A percentile compares a stretch with the other conserved stretches of the same genome.
Conservation (phyloP, 1,140 invertebrate genomes). For the Magallana gigas region DNA sequence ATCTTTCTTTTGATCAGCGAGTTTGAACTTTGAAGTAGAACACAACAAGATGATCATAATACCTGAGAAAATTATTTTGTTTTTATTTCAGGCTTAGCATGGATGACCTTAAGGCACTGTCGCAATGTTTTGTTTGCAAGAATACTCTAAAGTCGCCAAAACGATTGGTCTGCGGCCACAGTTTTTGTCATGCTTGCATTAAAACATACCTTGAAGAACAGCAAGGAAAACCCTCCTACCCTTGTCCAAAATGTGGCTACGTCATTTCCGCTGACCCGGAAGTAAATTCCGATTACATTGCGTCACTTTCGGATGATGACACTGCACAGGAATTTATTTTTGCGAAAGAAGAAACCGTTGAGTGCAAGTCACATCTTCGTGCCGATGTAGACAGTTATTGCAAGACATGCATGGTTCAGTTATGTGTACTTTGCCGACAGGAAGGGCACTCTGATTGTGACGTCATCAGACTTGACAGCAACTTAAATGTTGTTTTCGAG, state of each 20-base stretch:
- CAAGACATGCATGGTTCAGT: not conserved
- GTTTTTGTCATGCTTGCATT: not conserved
- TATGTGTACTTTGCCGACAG: not conserved
- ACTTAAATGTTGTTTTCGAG: not conserved
- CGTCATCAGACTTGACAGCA: not conserved
- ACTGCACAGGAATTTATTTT: not conserved
- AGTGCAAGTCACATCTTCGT: not conserved
- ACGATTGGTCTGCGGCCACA: not conserved
- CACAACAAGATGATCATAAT: too few relatives aligned
- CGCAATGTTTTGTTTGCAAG: not conserved
- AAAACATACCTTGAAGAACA: not conserved
- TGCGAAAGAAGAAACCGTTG: not conserved
- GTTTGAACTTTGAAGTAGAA: too few relatives aligned
- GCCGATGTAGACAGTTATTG: constrained; percentile 2
- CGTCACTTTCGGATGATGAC: not conserved
- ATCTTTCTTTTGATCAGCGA: too few relatives aligned
- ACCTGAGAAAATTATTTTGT: too few relatives aligned
- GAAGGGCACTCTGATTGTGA: not conserved
- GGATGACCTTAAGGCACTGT: not conserved
- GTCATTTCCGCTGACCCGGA: not conserved
- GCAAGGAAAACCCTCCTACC: not conserved
- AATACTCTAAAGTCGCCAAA: constrained; percentile 3
- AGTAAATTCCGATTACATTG: not conserved
- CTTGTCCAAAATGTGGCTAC: constrained; percentile 20
- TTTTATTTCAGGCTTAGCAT: not conserved